Base-by-base conservation (phyloP, 2,888 invertebrate species). In the Acrobeloides nanus region DNA sequence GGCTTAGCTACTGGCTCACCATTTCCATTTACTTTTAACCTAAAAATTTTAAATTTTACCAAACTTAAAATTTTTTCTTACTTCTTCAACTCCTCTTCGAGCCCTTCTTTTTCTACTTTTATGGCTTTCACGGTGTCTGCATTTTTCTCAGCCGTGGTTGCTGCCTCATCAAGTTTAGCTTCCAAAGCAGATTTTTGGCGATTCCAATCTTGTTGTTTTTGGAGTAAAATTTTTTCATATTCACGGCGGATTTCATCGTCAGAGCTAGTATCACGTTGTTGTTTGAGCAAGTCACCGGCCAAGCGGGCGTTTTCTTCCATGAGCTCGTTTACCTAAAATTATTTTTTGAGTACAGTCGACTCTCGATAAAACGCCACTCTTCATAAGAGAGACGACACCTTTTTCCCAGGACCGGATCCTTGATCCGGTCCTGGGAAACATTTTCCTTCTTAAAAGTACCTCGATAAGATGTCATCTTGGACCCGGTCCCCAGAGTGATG, bases 291-390 rank as follows among this genome's bases (percentile, higher is more conserved):
- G 37, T 67, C 64, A 0, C 59, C 61, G 15, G 64, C 60, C 2
- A 67, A 51, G 3, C 58, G 46, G 21, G 61, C 59, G 40, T 67
- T 67, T 48, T 67, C 67, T 12, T 55, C 46, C 17, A 57, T 51
- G 5, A 65, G 39, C 33, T 59, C 59, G 33, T 18, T 27, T 17
- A 44, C 33, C n/a, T n/a, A n/a, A n/a, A n/a, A n/a, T n/a, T n/a
- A n/a, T n/a, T n/a, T n/a, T n/a, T n/a, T n/a, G n/a, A n/a, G n/a
- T n/a, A n/a, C n/a, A n/a, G n/a, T n/a, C n/a, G n/a, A n/a, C n/a
- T n/a, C n/a, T n/a, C n/a, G n/a, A n/a, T n/a, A n/a, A n/a, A 44
- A 32, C 17, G n/a, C n/a, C n/a, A n/a, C n/a, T n/a, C n/a, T n/a
- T n/a, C n/a, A n/a, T n/a, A n/a, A n/a, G n/a, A n/a, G n/a, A n/a